Conservation (phyloP, 2,888 invertebrate species). For the Ornithoptera priamus region DNA sequence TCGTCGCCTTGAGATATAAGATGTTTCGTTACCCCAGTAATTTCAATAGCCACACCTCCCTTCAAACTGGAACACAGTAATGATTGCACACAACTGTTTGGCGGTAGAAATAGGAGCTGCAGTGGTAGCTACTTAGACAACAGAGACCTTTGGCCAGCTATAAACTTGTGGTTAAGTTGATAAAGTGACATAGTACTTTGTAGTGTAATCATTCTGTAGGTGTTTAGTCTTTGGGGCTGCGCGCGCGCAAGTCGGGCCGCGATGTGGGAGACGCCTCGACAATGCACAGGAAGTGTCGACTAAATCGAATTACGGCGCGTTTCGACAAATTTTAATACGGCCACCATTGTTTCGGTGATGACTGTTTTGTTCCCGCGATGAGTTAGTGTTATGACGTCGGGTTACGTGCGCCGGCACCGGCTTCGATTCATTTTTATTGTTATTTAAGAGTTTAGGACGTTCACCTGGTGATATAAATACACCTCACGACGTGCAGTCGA, state of each 20-base stretch:
- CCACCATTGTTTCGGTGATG: constrained; percentile 54
- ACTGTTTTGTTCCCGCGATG: constrained; percentile 35
- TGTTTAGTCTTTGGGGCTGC: constrained; percentile 45
- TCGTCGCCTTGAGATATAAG: no score
- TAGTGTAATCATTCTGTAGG: constrained; percentile 36
- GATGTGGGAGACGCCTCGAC: constrained; percentile 63
- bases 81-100: no score
- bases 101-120: no score
- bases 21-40: no score
- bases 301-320: constrained; percentile 67
- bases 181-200: background rate
- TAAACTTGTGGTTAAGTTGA: no score
- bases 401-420: background rate
- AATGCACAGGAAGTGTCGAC: constrained; percentile 77
- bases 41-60: no score
- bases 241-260: constrained; percentile 53
- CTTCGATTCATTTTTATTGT: background rate
- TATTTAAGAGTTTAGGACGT: no score
- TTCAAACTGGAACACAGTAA: no score
- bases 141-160: no score
- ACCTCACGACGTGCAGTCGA: no score
- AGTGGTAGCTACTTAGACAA: no score
- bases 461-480: no score
- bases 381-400: constrained; percentile 12
- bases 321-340: constrained; percentile 66